These are phyloP conservation scores for Poeciliopsis occidentalis DNA, from an alignment of 2,113 vertebrate species.

Conservation along the genomic window DNA sequence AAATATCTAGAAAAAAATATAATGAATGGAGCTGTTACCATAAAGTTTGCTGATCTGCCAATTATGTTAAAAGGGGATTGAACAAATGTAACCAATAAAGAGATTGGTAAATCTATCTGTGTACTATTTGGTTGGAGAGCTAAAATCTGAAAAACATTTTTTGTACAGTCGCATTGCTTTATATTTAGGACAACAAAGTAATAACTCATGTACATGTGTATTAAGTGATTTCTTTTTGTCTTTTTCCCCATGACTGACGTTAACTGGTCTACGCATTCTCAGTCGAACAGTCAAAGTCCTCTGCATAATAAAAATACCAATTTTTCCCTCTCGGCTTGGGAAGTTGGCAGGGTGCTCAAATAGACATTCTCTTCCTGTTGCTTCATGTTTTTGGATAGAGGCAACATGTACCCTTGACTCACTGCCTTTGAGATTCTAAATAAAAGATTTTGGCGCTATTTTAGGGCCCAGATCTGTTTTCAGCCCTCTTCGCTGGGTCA, in stretches of 20 bases:
- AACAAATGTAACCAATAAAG: too few species aligned
- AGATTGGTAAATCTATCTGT: not conserved
- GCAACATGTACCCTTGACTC: conserved; percentile 56
- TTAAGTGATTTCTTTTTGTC: conserved; percentile 24
- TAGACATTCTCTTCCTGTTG: conserved; percentile 81
- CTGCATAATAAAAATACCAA: conserved; percentile 57
- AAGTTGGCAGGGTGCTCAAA: conserved; percentile 73
- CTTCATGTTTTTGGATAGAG: conserved; percentile 78
- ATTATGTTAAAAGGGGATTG: not conserved
- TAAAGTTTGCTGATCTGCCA: not conserved
- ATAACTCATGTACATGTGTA: conserved; percentile 16
- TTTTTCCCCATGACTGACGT: conserved; percentile 31
- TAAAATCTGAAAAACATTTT: conserved; percentile 26
- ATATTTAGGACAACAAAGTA: conserved; percentile 15
- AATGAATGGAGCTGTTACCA: not conserved
- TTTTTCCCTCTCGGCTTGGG: conserved; percentile 67
- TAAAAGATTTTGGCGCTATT: conserved; percentile 74
- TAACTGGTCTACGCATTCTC: conserved; percentile 31
- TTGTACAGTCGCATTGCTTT: conserved; percentile 10
- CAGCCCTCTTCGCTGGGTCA: conserved; percentile 33
- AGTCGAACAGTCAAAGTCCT: conserved; percentile 47
- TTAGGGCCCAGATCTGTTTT: conserved; percentile 55
- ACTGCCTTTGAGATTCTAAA: conserved; percentile 65
- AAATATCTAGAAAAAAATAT: not conserved
- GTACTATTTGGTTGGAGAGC: conserved; percentile 3